Evolutionary conservation across 1,140 invertebrate species (phyloP).

Genomic region (Palaemon carinicauda): DNA sequence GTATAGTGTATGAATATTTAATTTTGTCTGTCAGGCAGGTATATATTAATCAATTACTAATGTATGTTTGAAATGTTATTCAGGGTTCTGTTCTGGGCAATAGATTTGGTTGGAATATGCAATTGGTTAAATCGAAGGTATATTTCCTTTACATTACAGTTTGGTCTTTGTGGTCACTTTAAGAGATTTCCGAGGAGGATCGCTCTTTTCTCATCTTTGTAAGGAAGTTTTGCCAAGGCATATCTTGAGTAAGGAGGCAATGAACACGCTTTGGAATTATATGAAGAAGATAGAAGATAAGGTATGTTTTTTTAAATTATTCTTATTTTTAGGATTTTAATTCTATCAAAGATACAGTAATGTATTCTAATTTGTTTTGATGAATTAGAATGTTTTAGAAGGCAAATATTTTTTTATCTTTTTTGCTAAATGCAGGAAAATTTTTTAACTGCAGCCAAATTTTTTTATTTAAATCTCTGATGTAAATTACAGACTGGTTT

Average conservation of each 20-base stretch:
- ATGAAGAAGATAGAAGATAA: constrained; percentile 66
- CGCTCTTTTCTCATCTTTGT: constrained; percentile 66
- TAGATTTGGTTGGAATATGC: background rate
- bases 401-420: too few species aligned
- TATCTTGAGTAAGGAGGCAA: constrained; percentile 62
- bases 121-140: background rate
- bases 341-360: background rate
- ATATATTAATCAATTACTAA: too few species aligned
- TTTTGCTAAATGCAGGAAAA: too few species aligned
- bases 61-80: too few species aligned
- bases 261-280: constrained; percentile 62
- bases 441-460: too few species aligned
- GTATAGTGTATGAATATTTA: too few species aligned
- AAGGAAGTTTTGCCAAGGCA: constrained; percentile 66
- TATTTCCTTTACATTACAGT: background rate
- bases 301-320: constrained; percentile 15
- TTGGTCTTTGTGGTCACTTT: constrained; percentile 69
- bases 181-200: constrained; percentile 66
- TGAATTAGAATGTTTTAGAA: background rate
- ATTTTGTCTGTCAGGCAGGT: too few species aligned
- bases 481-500: too few species aligned
- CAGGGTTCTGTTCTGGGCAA: too few species aligned
- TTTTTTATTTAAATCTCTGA: too few species aligned
- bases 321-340: background rate
- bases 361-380: background rate